phyloP scores from a whole-genome alignment of 1,140 invertebrate genomes.

The Calycopis cecrops region DNA sequence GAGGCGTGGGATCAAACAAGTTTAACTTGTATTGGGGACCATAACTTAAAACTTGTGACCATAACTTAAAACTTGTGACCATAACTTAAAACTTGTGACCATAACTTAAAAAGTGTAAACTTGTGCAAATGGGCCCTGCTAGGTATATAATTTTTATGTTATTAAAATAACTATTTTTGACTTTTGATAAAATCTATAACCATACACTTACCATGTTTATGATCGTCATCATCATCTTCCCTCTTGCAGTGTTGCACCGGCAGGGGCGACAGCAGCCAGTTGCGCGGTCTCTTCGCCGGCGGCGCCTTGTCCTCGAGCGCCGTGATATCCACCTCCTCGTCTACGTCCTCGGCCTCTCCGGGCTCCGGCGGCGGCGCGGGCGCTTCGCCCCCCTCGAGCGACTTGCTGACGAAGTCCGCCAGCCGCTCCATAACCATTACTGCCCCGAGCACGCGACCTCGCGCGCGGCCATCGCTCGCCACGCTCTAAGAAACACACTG shows the following conservation, averaged over 20 bases:
- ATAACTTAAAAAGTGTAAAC: too few relatives aligned
- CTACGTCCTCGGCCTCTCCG: slow-evolving; percentile 47
- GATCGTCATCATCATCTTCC: slow-evolving; percentile 62
- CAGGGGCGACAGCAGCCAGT: slow-evolving; percentile 61
- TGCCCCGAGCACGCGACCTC: slow-evolving; percentile 50
- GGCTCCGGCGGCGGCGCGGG: slow-evolving; percentile 60
- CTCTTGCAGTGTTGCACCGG: slow-evolving; percentile 48
- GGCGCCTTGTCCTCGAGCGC: slow-evolving; percentile 56
- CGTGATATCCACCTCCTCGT: slow-evolving; percentile 65
- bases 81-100: too few relatives aligned
- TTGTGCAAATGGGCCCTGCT: too few relatives aligned
- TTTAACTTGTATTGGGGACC: too few relatives aligned
- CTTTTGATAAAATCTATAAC: too few relatives aligned
- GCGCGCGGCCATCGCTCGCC: slow-evolving; percentile 52
- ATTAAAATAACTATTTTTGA: too few relatives aligned
- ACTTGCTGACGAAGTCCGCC: slow-evolving; percentile 71
- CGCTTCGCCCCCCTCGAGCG: slow-evolving; percentile 61
- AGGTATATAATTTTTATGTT: too few relatives aligned
- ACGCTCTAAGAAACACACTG: slow-evolving; percentile 54
- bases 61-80: too few relatives aligned
- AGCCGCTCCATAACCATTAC: slow-evolving; percentile 73
- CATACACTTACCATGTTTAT: slow-evolving; percentile 54
- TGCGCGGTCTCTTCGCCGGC: slow-evolving; percentile 54
- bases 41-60: too few relatives aligned
- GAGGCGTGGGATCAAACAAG: too few relatives aligned